A percentile compares a stretch with the other conserved stretches of the same genome.
Conservation (phyloP, 2,113 vertebrate species). For the Callionymus lyra region DNA sequence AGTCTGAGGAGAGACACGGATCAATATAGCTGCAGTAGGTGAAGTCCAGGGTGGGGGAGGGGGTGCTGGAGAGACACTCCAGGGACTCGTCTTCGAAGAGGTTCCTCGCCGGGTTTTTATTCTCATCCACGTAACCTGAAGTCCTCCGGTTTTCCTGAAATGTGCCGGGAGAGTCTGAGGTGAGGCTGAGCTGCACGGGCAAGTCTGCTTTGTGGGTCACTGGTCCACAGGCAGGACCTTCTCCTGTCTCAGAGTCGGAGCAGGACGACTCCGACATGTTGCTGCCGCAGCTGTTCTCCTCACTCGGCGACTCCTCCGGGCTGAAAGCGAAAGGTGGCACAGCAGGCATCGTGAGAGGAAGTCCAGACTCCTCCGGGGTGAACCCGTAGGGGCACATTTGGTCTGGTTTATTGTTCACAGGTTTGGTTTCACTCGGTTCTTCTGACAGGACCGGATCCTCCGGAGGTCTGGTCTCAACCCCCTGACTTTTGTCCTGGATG, state of each 20-base stretch:
- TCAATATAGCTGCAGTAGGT: constrained; percentile 72
- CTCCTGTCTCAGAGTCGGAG: constrained; percentile 62
- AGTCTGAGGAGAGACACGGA: constrained; percentile 81
- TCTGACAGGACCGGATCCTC: constrained; percentile 21
- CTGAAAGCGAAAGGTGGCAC: constrained; percentile 65
- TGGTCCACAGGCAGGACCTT: constrained; percentile 62
- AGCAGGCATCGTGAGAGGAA: constrained; percentile 38
- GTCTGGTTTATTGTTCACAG: constrained; percentile 6
- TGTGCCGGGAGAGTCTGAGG: constrained; percentile 18
- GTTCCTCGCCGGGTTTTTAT: constrained; percentile 75
- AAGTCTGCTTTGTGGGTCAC: constrained; percentile 32
- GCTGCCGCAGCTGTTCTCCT: constrained; percentile 81
- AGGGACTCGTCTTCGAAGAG: constrained; percentile 58
- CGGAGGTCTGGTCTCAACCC: constrained; percentile 11
- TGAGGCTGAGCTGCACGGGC: constrained; percentile 53
- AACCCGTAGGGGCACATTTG: constrained; percentile 43
- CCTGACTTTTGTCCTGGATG: constrained; percentile 24
- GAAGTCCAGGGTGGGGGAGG: constrained; percentile 54
- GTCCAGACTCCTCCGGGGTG: constrained; percentile 40
- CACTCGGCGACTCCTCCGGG: constrained; percentile 52
- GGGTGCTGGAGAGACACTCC: constrained; percentile 54
- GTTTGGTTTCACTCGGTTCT: constrained; percentile 2
- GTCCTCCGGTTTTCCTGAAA: constrained; percentile 41
- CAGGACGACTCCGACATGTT: constrained; percentile 78
- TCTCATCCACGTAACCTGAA: constrained; percentile 77